A percentile compares a stretch with the other conserved stretches of the same genome.
Conservation (phyloP, 2,113 vertebrate genomes). For the Tupaia chinensis region DNA sequence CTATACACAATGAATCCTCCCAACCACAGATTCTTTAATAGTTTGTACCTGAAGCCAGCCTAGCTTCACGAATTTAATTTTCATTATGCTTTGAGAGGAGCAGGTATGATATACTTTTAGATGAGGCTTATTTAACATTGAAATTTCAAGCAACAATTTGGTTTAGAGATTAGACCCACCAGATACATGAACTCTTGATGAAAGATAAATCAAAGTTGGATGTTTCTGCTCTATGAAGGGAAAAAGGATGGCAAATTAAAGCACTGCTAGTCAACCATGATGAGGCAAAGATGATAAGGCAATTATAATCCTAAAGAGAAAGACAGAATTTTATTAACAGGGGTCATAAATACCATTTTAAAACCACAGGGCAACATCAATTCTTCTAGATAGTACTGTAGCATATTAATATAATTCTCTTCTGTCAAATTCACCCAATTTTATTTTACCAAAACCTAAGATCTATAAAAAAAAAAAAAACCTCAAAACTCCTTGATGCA, state of each 20-base stretch:
- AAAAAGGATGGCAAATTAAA: background rate
- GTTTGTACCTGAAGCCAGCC: background rate
- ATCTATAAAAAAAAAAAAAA: background rate
- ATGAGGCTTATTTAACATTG: background rate
- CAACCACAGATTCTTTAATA: background rate
- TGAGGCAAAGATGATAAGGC: background rate
- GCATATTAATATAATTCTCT: background rate
- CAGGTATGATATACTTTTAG: conserved; percentile 23
- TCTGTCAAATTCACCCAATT: background rate
- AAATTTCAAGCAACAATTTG: background rate
- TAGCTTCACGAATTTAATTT: conserved; percentile 34
- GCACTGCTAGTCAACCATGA: background rate
- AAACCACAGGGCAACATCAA: conserved; percentile 49
- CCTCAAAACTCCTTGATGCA: background rate
- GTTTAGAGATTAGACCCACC: background rate
- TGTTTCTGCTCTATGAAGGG: background rate
- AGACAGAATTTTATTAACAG: conserved; percentile 16
- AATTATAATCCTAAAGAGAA: conserved; percentile 39
- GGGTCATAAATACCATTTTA: background rate
- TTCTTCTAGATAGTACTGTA: conserved; percentile 33
- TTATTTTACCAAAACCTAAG: background rate
- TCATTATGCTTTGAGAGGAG: background rate
- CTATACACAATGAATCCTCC: background rate
- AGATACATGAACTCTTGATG: background rate
- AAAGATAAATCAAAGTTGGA: background rate